A percentile compares a stretch with the other conserved stretches of the same genome.
These are phyloP conservation scores for Epinotia demarniana DNA, from an alignment of 2,888 invertebrate species.

Conservation along the genomic window DNA sequence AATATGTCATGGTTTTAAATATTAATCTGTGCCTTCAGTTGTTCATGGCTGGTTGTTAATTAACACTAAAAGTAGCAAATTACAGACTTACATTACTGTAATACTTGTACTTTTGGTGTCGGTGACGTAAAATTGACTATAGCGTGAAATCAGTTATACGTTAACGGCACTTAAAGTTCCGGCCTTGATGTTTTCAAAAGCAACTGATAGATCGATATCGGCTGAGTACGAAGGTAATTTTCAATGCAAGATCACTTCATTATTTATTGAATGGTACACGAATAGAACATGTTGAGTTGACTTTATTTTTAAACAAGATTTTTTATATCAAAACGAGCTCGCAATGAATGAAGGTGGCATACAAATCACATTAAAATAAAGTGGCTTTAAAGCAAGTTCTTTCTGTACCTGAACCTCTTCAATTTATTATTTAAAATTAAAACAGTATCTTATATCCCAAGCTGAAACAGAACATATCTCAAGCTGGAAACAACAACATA, in stretches of 20 bases:
- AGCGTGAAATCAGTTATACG: background rate
- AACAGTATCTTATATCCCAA: background rate
- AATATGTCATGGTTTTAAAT: conserved; percentile 26
- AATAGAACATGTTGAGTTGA: no score
- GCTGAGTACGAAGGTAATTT: background rate
- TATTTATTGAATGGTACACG: background rate
- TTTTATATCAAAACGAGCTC: no score
- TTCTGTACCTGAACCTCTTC: no score
- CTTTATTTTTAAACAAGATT: no score
- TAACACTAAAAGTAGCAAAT: background rate
- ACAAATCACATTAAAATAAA: no score
- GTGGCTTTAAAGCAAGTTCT: no score
- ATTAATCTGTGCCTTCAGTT: background rate
- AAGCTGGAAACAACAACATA: background rate
- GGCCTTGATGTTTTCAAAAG: no score
- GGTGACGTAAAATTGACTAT: background rate
- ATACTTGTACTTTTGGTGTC: background rate
- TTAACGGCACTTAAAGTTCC: no score
- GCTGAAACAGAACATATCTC: background rate
- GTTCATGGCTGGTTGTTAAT: conserved; percentile 12
- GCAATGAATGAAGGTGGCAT: no score
- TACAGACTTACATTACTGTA: background rate
- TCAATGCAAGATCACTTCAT: background rate
- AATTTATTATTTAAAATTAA: background rate
- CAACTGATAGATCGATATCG: background rate